phyloP scores from a whole-genome alignment of 2,113 vertebrate genomes.

The Piaya cayana region DNA sequence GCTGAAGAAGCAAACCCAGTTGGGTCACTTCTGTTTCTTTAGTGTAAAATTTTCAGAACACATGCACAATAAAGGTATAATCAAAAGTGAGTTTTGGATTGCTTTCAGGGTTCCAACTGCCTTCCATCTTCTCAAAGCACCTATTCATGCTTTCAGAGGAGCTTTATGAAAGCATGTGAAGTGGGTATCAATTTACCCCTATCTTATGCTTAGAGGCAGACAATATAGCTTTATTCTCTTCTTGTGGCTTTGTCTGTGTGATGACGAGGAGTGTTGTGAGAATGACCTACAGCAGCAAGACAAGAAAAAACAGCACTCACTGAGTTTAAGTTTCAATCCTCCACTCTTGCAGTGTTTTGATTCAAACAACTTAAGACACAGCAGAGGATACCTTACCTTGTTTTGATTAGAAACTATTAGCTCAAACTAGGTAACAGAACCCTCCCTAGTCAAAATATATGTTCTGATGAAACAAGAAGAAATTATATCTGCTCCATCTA shows the following conservation, averaged over 20 bases:
- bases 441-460: not conserved
- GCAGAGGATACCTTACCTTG: not conserved
- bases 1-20: conserved; percentile 6
- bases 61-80: not conserved
- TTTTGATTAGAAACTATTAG: not conserved
- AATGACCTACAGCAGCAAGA: not conserved
- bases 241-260: not conserved
- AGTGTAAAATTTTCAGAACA: conserved; percentile 18
- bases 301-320: not conserved
- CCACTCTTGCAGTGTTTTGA: not conserved
- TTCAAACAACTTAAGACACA: not conserved
- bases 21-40: conserved; percentile 18
- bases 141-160: conserved; percentile 15
- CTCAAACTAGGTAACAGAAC: not conserved
- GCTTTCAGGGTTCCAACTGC: not conserved
- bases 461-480: not conserved
- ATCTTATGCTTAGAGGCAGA: not conserved
- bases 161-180: conserved; percentile 13
- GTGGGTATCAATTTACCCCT: not conserved
- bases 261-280: not conserved
- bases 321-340: not conserved
- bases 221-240: not conserved
- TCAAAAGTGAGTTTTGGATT: conserved; percentile 29
- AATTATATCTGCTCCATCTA: not conserved
- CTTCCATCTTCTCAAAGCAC: conserved; percentile 14